phyloP scores from a whole-genome alignment of 2,113 vertebrate genomes.

The Hucho hucho region DNA sequence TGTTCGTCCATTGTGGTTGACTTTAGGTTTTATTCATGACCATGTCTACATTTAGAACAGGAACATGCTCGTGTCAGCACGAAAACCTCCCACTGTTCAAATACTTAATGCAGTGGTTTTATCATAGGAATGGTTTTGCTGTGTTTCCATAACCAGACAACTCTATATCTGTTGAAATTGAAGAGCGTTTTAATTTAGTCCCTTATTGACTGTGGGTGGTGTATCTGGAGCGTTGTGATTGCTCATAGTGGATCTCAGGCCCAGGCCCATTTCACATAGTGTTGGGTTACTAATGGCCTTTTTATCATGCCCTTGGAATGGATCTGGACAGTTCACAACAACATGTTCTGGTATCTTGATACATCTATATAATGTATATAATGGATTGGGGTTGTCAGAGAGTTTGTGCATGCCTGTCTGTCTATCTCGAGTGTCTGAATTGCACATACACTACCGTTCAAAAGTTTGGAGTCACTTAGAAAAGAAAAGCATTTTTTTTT shows the following conservation, averaged over 20 bases:
- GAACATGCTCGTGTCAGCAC: background rate
- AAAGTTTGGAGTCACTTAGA: too few species aligned
- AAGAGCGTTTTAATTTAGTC: background rate
- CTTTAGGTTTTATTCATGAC: background rate
- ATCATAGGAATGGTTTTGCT: conserved; percentile 4
- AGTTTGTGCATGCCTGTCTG: background rate
- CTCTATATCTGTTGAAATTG: background rate
- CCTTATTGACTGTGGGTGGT: too few species aligned
- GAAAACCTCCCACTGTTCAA: background rate
- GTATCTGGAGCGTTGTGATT: too few species aligned
- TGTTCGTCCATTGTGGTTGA: background rate
- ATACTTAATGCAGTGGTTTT: background rate
- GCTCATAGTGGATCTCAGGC: too few species aligned
- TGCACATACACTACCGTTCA: too few species aligned
- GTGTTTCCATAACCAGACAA: conserved; percentile 6
- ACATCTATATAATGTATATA: background rate
- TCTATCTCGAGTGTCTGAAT: background rate
- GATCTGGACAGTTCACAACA: background rate
- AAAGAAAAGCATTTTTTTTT: too few species aligned
- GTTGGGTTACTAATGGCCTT: background rate
- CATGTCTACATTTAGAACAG: background rate
- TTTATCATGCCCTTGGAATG: background rate
- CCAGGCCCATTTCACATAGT: background rate
- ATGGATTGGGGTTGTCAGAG: conserved; percentile 2
- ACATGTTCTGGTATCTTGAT: background rate